Conservation (phyloP, 2,113 vertebrate species). For the Tamias sibiricus region DNA sequence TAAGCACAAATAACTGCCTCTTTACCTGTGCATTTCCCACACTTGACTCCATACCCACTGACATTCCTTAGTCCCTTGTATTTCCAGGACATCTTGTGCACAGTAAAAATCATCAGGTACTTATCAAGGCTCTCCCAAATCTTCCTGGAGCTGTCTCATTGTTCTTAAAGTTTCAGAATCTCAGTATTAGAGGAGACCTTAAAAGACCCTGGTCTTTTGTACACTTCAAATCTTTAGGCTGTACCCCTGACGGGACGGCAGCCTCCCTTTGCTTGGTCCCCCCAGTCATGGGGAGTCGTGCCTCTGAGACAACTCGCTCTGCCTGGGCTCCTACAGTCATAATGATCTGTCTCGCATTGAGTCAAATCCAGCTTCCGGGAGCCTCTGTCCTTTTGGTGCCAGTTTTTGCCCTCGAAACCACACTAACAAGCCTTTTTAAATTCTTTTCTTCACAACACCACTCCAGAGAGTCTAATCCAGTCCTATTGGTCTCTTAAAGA, state of each 20-base stretch:
- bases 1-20: rapidly evolving
- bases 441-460: background rate
- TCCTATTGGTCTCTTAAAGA: background rate
- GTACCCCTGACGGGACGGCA: background rate
- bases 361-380: background rate
- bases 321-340: background rate
- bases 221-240: background rate
- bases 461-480: background rate
- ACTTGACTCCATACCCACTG: background rate
- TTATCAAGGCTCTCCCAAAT: background rate
- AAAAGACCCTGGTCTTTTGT: background rate
- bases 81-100: background rate
- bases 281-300: too few relatives aligned
- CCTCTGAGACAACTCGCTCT: background rate
- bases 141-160: background rate
- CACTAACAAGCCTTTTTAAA: background rate
- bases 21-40: background rate
- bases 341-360: background rate
- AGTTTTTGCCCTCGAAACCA: background rate
- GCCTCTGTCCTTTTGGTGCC: background rate
- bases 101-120: background rate
- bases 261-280: background rate
- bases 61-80: background rate
- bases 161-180: background rate
- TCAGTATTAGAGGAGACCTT: background rate